Conservation (phyloP, 2,797 vertebrate species). For the Acanthis flammea region DNA sequence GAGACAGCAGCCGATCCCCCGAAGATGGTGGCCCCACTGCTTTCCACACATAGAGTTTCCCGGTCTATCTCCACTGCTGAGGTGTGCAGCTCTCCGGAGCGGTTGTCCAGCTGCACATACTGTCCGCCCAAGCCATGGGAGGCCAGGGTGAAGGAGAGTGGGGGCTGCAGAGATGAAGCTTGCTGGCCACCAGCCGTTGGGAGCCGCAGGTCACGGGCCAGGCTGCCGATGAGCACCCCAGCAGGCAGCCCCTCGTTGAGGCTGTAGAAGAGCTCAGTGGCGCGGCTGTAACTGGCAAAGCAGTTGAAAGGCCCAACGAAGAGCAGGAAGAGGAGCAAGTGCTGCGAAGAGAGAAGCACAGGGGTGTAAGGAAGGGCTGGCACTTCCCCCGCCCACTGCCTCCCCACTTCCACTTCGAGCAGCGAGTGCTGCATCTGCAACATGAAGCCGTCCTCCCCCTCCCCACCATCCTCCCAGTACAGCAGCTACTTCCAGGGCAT, state of each 20-base stretch:
- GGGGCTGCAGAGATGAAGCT: conserved; percentile 72
- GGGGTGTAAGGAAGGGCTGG: neutral
- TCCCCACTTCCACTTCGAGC: neutral
- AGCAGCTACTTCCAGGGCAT: neutral
- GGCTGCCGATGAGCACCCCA: conserved; percentile 89
- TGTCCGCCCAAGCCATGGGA: conserved; percentile 84
- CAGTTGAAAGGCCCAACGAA: conserved; percentile 87
- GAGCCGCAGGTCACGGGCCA: conserved; percentile 87
- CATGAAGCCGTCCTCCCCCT: neutral
- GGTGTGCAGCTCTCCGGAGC: conserved; percentile 89
- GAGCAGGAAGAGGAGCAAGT: conserved; percentile 80
- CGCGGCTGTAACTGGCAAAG: conserved; percentile 90
- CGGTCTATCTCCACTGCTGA: conserved; percentile 89
- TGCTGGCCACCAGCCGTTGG: conserved; percentile 71
- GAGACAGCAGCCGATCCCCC: conserved; percentile 25
- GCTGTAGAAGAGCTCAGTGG: conserved; percentile 93
- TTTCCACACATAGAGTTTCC: conserved; percentile 86
- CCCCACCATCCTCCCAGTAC: neutral
- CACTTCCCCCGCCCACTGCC: neutral
- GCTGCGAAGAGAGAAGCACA: conserved; percentile 59
- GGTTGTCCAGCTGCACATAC: conserved; percentile 89
- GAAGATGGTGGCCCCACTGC: neutral
- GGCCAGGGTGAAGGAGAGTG: conserved; percentile 88
- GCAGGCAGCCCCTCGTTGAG: conserved; percentile 93
- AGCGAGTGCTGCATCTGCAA: neutral